Conservation (phyloP, 2,888 invertebrate genomes). For the Meganola albula region DNA sequence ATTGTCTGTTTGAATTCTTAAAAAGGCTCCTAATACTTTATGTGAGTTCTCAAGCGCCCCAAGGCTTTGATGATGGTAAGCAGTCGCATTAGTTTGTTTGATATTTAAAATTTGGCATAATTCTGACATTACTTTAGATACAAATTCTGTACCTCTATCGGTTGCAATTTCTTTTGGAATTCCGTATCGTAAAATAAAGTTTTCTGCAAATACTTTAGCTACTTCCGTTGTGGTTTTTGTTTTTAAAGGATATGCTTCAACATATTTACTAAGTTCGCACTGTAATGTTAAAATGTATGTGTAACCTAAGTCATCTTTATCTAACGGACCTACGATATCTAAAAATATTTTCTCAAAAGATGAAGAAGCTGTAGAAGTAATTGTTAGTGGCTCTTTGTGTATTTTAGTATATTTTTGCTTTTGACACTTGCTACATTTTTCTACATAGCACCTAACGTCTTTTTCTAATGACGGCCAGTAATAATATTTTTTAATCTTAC, state of each 20-base stretch:
- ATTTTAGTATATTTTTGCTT: background rate
- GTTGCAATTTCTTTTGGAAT: slow-evolving; percentile 1
- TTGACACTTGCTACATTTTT: background rate
- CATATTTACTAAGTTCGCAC: background rate
- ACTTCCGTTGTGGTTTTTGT: background rate
- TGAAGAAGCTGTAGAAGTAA: background rate
- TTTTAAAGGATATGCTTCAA: background rate
- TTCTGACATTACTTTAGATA: slow-evolving; percentile 6
- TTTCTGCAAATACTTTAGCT: background rate
- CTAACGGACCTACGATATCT: background rate
- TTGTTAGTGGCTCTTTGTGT: background rate
- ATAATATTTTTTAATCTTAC: background rate
- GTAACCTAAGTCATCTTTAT: background rate
- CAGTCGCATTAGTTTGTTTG: slow-evolving; percentile 11
- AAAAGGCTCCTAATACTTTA: slow-evolving; percentile 9
- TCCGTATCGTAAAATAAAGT: background rate
- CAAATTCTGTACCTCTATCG: slow-evolving; percentile 12
- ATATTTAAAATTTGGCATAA: slow-evolving; percentile 16
- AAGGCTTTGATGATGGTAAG: slow-evolving; percentile 14
- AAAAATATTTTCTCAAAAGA: slow-evolving; percentile 1
- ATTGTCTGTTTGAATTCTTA: slow-evolving; percentile 10
- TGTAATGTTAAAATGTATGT: background rate
- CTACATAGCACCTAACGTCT: background rate
- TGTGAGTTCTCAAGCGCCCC: slow-evolving; percentile 13
- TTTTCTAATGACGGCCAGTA: background rate